Evolutionary conservation across 2,888 invertebrate species (phyloP).

Genomic region (Odontothrips loti): DNA sequence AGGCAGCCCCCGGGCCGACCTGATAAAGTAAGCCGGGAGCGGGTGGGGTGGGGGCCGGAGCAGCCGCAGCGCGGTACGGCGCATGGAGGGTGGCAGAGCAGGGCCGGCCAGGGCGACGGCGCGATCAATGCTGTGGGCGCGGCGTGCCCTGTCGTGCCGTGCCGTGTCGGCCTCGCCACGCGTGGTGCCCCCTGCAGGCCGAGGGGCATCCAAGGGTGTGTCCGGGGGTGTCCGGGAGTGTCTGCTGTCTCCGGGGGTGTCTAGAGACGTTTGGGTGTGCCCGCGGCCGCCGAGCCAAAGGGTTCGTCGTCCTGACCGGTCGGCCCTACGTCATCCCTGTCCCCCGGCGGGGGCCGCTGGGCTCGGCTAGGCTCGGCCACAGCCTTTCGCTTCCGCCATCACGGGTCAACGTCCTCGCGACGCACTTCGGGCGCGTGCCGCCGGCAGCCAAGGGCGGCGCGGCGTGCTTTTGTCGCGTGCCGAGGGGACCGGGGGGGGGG

Average conservation of each 20-base stretch:
- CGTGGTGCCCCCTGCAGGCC: no score
- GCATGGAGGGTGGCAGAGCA: neutral
- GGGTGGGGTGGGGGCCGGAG: neutral
- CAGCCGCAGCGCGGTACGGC: neutral
- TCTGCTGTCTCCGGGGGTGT: no score
- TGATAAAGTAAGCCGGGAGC: neutral
- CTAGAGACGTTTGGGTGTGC: no score
- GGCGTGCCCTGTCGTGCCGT: neutral
- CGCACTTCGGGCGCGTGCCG: neutral
- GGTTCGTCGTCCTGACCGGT: neutral
- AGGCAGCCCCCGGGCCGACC: neutral
- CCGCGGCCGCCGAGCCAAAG: neutral
- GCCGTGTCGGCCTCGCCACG: neutral
- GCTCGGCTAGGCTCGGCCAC: no score
- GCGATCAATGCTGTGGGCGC: neutral
- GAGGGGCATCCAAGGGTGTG: no score
- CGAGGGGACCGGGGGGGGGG: constrained; percentile 31
- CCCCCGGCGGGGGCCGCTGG: no score
- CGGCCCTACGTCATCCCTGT: neutral
- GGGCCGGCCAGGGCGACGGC: neutral
- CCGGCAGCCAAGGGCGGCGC: neutral
- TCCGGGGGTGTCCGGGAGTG: no score
- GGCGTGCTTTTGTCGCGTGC: neutral
- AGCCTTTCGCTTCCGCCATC: neutral
- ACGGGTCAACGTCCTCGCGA: neutral